phyloP scores from a whole-genome alignment of 2,113 vertebrate genomes.

The Pantherophis guttatus region DNA sequence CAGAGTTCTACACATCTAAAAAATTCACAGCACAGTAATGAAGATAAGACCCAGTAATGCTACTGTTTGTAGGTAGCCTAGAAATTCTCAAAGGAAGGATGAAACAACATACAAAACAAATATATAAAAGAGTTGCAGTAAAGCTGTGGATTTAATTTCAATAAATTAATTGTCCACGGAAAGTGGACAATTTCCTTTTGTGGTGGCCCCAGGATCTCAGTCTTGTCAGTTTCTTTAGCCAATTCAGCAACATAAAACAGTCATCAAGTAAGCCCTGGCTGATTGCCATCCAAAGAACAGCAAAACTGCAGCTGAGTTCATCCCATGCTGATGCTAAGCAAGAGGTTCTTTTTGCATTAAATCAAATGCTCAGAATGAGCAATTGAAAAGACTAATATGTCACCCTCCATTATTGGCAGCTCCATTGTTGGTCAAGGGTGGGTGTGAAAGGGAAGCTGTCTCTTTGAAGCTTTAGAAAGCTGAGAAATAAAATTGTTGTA shows the following conservation, averaged over 20 bases:
- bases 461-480: not conserved
- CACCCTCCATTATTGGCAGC: not conserved
- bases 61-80: not conserved
- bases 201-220: not conserved
- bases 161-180: not conserved
- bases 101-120: not conserved
- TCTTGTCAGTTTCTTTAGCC: not conserved
- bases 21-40: not conserved
- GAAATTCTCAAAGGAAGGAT: not conserved
- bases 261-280: not conserved
- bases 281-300: not conserved
- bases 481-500: constrained; percentile 20
- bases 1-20: not conserved
- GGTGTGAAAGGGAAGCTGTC: not conserved
- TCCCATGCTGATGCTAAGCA: not conserved
- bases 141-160: not conserved
- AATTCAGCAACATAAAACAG: not conserved
- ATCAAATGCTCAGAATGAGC: not conserved
- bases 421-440: constrained; percentile 3
- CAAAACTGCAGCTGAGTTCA: not conserved
- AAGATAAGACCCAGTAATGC: not conserved
- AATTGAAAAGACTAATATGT: constrained; percentile 6
- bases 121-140: not conserved
- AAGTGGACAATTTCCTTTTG: not conserved
- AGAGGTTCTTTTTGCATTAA: constrained; percentile 14